Percentiles rank a stretch among this genome's conserved stretches.
phyloP scores from a whole-genome alignment of 2,113 vertebrate genomes.

The Oreamnos americanus region DNA sequence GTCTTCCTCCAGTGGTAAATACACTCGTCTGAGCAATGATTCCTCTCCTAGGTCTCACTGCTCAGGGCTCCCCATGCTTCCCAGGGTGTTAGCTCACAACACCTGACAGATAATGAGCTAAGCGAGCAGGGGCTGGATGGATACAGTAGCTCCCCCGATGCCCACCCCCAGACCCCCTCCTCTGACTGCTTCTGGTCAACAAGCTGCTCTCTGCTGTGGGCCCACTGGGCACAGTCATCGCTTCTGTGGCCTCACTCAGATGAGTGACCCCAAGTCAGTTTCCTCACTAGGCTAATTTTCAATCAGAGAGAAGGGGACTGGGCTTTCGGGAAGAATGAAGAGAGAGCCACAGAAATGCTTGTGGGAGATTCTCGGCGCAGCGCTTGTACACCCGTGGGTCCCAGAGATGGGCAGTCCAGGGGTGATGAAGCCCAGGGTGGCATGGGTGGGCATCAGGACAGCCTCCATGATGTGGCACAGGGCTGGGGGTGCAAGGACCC shows the following conservation, averaged over 20 bases:
- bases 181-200: not conserved
- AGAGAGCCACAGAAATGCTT: not conserved
- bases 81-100: not conserved
- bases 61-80: not conserved
- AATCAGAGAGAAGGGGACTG: not conserved
- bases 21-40: not conserved
- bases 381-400: too few species aligned
- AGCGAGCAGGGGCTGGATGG: too few species aligned
- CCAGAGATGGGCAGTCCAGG: rapidly evolving
- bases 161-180: not conserved
- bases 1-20: not conserved
- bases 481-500: too few species aligned
- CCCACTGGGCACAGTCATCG: too few species aligned
- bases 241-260: not conserved
- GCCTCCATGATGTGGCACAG: rapidly evolving
- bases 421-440: not conserved
- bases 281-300: not conserved
- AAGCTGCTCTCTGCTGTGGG: not conserved
- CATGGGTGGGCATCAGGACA: not conserved
- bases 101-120: not conserved
- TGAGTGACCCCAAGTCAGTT: not conserved
- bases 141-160: rapidly evolving
- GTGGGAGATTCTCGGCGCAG: not conserved
- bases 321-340: too few species aligned
- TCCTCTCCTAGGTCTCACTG: not conserved